A percentile compares a stretch with the other conserved stretches of the same genome.
Evolutionary conservation across 2,888 invertebrate genomes (phyloP).

Genomic region (Acheta domesticus): DNA sequence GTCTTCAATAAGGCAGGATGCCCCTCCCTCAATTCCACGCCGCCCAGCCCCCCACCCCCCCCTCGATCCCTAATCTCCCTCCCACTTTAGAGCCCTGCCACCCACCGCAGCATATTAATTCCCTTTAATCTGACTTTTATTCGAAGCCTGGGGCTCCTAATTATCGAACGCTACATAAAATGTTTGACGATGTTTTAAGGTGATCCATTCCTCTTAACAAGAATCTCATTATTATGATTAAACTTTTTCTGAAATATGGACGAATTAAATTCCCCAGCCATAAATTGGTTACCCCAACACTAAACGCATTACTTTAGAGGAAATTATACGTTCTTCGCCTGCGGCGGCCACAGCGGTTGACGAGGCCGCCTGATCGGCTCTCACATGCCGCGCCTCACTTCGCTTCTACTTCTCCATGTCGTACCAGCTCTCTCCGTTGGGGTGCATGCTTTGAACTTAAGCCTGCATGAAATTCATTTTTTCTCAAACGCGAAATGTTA

Average conservation of each 20-base stretch:
- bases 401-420: no score
- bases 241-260: neutral
- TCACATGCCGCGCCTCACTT: no score
- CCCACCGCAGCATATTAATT: conserved; percentile 18
- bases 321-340: neutral
- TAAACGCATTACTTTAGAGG: neutral
- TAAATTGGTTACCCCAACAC: conserved; percentile 4
- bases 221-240: neutral
- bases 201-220: conserved; percentile 18
- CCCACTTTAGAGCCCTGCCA: neutral
- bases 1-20: no score
- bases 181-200: conserved; percentile 8
- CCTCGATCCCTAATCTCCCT: no score
- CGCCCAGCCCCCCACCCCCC: no score
- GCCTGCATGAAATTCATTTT: no score
- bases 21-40: no score
- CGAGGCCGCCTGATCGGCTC: no score
- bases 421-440: no score
- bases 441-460: no score
- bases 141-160: neutral
- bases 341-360: no score
- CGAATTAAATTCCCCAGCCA: neutral
- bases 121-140: neutral
- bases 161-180: neutral
- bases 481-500: no score